Evolutionary conservation across 2,888 invertebrate genomes (phyloP).

Genomic region (Pristionchus arcanus): DNA sequence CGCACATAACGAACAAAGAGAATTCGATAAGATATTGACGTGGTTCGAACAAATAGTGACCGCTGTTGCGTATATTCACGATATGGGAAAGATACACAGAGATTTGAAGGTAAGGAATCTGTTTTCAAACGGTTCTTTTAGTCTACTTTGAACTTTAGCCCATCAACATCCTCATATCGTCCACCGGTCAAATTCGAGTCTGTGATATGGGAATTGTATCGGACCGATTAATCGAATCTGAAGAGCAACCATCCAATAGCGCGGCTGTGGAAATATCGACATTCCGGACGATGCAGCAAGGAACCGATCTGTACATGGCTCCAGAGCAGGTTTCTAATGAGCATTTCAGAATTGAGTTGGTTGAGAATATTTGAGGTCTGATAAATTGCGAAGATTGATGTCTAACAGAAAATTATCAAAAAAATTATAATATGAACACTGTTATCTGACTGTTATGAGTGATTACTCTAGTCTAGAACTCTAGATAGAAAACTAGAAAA

Average conservation of each 20-base stretch:
- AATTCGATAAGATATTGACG: not conserved
- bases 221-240: not conserved
- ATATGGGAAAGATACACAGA: not conserved
- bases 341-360: too few species aligned
- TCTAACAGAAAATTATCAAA: too few species aligned
- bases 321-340: not conserved
- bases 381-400: too few species aligned
- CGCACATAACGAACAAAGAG: not conserved
- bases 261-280: not conserved
- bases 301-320: not conserved
- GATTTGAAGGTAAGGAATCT: not conserved
- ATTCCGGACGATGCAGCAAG: not conserved
- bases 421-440: too few species aligned
- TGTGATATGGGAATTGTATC: not conserved
- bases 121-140: not conserved
- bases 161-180: not conserved
- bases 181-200: not conserved
- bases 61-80: not conserved
- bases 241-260: not conserved
- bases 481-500: too few species aligned
- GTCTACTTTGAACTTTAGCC: not conserved
- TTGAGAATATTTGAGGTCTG: too few species aligned
- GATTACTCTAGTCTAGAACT: too few species aligned
- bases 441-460: too few species aligned
- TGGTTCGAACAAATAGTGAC: not conserved